Percentiles rank a stretch among this genome's conserved stretches.
phyloP scores from a whole-genome alignment of 2,113 vertebrate species.

The Pollimyrus isidori region DNA sequence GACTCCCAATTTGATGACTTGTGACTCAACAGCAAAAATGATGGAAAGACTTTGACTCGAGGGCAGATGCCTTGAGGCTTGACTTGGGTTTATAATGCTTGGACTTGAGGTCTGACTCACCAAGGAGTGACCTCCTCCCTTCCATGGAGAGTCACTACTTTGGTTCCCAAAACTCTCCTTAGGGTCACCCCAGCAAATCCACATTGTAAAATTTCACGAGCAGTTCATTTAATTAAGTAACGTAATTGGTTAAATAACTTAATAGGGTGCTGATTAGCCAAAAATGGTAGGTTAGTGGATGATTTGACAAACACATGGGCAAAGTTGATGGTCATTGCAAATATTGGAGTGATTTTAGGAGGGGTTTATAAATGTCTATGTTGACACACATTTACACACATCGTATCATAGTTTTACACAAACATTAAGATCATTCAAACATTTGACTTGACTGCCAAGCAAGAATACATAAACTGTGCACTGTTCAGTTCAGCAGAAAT shows the following conservation, averaged over 20 bases:
- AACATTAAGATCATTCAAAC: too few relatives aligned
- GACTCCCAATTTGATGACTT: too few relatives aligned
- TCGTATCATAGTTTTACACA: neutral
- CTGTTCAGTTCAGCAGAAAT: neutral
- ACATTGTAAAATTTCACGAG: neutral
- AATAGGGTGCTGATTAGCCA: neutral
- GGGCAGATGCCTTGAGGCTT: too few relatives aligned
- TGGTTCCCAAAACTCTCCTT: neutral
- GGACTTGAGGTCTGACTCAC: neutral
- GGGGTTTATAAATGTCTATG: neutral
- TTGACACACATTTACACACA: neutral
- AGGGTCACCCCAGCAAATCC: neutral
- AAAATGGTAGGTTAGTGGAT: neutral
- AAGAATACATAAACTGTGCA: neutral
- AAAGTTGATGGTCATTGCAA: neutral
- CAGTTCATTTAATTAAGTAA: neutral
- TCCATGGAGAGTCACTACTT: neutral
- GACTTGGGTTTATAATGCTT: neutral
- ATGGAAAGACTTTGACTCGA: too few relatives aligned
- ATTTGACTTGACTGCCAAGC: neutral
- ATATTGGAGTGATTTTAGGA: neutral
- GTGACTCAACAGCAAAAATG: too few relatives aligned
- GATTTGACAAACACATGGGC: neutral
- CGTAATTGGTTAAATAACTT: neutral
- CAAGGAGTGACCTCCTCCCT: too few relatives aligned